These are phyloP conservation scores for Oophaga sylvatica DNA, from an alignment of 2,797 vertebrate genomes.

Conservation along the genomic window DNA sequence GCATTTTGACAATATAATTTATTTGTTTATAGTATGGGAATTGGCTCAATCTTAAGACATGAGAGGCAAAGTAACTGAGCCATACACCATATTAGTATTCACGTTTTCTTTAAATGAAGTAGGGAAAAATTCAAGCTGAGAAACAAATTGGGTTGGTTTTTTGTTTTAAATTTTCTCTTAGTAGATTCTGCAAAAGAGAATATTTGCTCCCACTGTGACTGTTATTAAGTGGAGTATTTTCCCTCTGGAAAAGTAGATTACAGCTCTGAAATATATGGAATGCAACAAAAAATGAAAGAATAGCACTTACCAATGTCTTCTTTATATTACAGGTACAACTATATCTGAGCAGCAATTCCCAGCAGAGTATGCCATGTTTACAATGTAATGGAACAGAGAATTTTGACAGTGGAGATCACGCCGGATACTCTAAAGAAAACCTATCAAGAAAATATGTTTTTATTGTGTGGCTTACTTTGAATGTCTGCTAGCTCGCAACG, in stretches of 20 bases:
- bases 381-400: conserved; percentile 22
- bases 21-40: background rate
- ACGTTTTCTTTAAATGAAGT: background rate
- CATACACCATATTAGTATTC: background rate
- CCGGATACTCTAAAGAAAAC: conserved; percentile 10
- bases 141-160: conserved; percentile 36
- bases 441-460: conserved; percentile 22
- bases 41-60: background rate
- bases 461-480: background rate
- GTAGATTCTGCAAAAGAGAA: conserved; percentile 45
- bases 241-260: conserved; percentile 56
- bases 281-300: conserved; percentile 52
- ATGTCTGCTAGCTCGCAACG: background rate
- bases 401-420: conserved; percentile 26
- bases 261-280: conserved; percentile 47
- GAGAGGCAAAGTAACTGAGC: background rate
- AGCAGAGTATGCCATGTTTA: conserved; percentile 28
- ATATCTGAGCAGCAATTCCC: conserved; percentile 32
- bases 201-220: conserved; percentile 53
- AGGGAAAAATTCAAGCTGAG: conserved; percentile 36
- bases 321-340: conserved; percentile 35
- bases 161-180: conserved; percentile 42
- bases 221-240: conserved; percentile 55
- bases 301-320: conserved; percentile 47
- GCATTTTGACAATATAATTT: background rate